Base-by-base conservation (phyloP, 2,797 vertebrate species). In the Epinephelus malabaricus region DNA sequence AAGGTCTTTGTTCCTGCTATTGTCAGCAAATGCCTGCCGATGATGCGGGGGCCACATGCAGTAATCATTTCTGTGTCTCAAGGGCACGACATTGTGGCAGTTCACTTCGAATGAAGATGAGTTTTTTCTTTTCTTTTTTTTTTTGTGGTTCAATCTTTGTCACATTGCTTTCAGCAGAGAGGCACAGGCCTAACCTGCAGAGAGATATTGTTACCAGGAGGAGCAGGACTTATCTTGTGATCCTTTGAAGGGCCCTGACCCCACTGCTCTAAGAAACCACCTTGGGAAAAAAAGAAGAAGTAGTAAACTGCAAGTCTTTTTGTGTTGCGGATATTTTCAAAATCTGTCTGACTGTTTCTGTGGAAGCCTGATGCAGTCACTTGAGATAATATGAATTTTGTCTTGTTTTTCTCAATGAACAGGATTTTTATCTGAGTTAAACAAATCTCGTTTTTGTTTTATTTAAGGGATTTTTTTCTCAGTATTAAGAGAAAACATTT, bases 1-100 rank as follows among this genome's bases (percentile, higher is more conserved):
- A 82, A 90, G 88, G 76, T 83, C 90, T 92, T 90, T 90, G 84
- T 86, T 89, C 78, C 78, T 88, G 87, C 91, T 79, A 82, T 88
- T 90, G 92, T 94, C 93, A 93, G 92, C 89, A 87, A 81, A 88
- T 64, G 73, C 64, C 70, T 68, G 83, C 64, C 7, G 65, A 77
- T 66, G 84, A 82, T 59, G 61, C 15, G 6, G 83, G 56, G 78
- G 81, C 64, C 62, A 73, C 80, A 69, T 73, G 51, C 67, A 50
- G 83, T 34, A 78, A 81, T 89, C 60, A 79, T 84, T 80, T 74
- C 84, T 79, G 81, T 76, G 73, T 85, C 66, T 89, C 85, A 83
- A 87, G 86, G 83, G 83, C 76, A 68, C 47, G 78, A 84, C 84
- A 78, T 60, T 84, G 76, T 83, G 72, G 75, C 69, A 51, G 70